Evolutionary conservation across 1,140 invertebrate species (phyloP), one percentile per base, ranked within the genome.

Genomic region (Pseudomyrmex concolor): DNA sequence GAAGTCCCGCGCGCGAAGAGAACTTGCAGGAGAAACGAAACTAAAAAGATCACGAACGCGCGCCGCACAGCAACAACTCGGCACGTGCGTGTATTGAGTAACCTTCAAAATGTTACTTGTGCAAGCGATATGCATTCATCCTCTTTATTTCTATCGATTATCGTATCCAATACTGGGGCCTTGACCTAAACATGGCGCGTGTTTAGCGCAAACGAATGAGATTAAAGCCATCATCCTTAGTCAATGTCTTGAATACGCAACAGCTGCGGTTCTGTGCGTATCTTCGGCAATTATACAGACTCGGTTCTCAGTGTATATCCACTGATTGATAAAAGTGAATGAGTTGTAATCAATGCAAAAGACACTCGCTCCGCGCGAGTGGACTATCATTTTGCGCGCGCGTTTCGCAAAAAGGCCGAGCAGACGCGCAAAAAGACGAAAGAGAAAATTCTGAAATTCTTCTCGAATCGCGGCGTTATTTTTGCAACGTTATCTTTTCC

Each of bases 131-230:
- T 68, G 64, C 63, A 68, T 7, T n/a, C n/a, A n/a, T 17, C n/a
- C 19, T 50, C 54, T 59, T 80, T 57, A 68, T 57, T 57, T 80
- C 66, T 59, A 80, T 80, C 43, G 64, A 80, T 80, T 70, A 80
- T 70, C 54, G 25, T 70, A 70, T 70, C 43, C 64, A 70, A 70
- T 55, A 45, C 13, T 80, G 54, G 54, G 34, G 54, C 76, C 76
- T 68, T 78, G 74, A 78, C 63, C 64, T 59, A 70, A 77, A 57
- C 51, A 55, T 66, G 51, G 34, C 22, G 43, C 43, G 48, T 48
- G 8, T 66, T 54, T 77, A 67, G 8, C 50, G 43, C 51, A 80
- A 80, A 59, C 43, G 66, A 76, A 59, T 8, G 76, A 80, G 76
- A 80, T 80, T 59, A 70, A 70, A 80, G 64, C 68, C 68, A 57